These are phyloP conservation scores for Paguma larvata DNA, from an alignment of 2,797 vertebrate species.

Conservation along the genomic window DNA sequence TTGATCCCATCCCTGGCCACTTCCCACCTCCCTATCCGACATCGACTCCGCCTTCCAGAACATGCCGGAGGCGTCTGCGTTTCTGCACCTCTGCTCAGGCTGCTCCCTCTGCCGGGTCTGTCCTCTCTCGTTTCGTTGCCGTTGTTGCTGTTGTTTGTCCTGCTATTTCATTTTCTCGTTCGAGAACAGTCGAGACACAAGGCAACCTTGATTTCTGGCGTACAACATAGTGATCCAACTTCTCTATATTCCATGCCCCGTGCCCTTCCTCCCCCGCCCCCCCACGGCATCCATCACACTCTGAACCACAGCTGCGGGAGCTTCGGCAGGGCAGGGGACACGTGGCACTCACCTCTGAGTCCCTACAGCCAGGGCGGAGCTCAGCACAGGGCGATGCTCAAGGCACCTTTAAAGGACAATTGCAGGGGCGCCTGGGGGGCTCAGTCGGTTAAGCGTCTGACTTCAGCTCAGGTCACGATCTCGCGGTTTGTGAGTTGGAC, in stretches of 20 bases:
- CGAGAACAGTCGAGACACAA: background rate
- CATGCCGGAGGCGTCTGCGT: fast-evolving
- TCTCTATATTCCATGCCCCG: background rate
- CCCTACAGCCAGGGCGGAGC: background rate
- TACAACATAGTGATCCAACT: background rate
- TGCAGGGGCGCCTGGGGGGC: fast-evolving
- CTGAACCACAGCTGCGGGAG: background rate
- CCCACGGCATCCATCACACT: background rate
- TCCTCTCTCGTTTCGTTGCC: background rate
- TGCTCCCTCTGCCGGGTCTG: background rate
- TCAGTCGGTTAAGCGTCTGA: too few species aligned
- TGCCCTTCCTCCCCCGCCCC: background rate
- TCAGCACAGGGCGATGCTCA: background rate
- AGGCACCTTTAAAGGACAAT: background rate
- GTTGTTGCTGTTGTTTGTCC: background rate
- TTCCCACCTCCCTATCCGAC: background rate
- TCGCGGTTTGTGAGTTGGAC: too few species aligned
- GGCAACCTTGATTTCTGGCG: too few species aligned
- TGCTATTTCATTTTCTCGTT: background rate
- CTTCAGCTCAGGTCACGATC: too few species aligned
- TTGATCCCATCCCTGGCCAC: background rate
- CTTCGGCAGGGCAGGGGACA: background rate
- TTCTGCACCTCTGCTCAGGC: background rate
- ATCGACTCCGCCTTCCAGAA: background rate
- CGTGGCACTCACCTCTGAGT: background rate